These are phyloP conservation scores for Drosophila ezoana DNA, from an alignment of 2,888 invertebrate genomes.

Conservation along the genomic window DNA sequence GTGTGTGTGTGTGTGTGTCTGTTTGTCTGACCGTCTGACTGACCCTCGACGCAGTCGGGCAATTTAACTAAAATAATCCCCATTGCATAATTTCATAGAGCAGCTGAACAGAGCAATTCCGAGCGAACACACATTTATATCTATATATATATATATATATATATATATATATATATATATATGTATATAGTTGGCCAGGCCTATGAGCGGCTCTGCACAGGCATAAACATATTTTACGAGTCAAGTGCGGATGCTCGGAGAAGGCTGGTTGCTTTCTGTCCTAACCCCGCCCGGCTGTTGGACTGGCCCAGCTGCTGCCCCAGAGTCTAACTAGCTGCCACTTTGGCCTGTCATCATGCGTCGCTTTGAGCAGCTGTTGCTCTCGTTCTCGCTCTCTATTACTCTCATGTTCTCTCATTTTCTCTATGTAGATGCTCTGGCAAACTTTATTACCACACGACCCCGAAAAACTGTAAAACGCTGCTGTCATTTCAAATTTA, in stretches of 20 bases:
- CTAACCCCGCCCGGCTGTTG: constrained; percentile 3
- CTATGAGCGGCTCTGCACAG: constrained; percentile 41
- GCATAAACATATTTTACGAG: constrained; percentile 65
- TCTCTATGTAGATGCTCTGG: constrained; percentile 25
- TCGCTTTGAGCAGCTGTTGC: constrained; percentile 55
- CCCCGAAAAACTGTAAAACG: constrained; percentile 77
- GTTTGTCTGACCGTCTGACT: constrained; percentile 23
- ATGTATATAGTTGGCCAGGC: constrained; percentile 18
- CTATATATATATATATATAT: background rate
- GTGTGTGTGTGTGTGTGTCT: background rate
- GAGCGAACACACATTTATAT: constrained; percentile 17
- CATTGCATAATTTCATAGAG: constrained; percentile 63
- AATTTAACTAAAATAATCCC: constrained; percentile 69
- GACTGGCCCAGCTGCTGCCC: constrained; percentile 36
- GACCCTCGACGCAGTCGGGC: constrained; percentile 52
- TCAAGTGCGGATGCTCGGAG: constrained; percentile 31
- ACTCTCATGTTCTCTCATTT: constrained; percentile 21
- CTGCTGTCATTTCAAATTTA: constrained; percentile 78
- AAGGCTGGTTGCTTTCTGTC: constrained; percentile 1
- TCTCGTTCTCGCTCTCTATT: constrained; percentile 4
- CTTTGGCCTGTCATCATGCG: constrained; percentile 61
- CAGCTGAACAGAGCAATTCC: constrained; percentile 57
- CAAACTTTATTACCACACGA: constrained; percentile 71
- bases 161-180: background rate
- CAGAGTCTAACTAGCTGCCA: constrained; percentile 51